These are phyloP conservation scores for Dasypus novemcinctus DNA, from an alignment of 2,113 vertebrate genomes.

Conservation along the genomic window DNA sequence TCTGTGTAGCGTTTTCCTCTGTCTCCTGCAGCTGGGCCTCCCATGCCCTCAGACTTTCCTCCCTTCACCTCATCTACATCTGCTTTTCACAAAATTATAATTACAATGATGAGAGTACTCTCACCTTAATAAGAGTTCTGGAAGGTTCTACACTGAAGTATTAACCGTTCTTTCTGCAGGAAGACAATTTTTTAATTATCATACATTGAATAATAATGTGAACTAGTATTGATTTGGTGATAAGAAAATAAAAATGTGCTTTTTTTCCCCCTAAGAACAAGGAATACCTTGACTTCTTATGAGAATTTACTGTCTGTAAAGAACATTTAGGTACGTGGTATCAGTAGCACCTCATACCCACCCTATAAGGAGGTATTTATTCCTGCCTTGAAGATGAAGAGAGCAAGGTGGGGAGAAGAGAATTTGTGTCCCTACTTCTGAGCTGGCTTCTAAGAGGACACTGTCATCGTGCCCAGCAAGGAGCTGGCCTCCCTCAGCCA, in stretches of 20 bases:
- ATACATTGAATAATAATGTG: not conserved
- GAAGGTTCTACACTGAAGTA: not conserved
- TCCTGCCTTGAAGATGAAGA: not conserved
- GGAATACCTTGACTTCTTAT: not conserved
- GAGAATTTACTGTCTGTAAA: not conserved
- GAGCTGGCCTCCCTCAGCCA: not conserved
- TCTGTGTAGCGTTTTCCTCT: not conserved
- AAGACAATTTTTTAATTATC: not conserved
- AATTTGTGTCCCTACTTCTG: not conserved
- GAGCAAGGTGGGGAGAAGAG: not conserved
- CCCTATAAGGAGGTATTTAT: not conserved
- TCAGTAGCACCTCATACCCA: not conserved
- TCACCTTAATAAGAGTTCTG: not conserved
- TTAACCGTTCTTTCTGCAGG: not conserved
- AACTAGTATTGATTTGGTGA: not conserved
- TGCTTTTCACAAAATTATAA: not conserved
- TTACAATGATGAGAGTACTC: not conserved
- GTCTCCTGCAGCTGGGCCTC: not conserved
- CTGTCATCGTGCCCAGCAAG: not conserved
- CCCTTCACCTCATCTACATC: not conserved
- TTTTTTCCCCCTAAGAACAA: not conserved
- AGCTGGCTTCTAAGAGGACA: not conserved
- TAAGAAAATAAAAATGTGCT: slow-evolving; percentile 12
- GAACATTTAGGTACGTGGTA: not conserved
- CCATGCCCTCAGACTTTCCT: not conserved